Evolutionary conservation across 2,797 vertebrate genomes (phyloP), one percentile per base, ranked within the genome.

Genomic region (Myotis vivesi): DNA sequence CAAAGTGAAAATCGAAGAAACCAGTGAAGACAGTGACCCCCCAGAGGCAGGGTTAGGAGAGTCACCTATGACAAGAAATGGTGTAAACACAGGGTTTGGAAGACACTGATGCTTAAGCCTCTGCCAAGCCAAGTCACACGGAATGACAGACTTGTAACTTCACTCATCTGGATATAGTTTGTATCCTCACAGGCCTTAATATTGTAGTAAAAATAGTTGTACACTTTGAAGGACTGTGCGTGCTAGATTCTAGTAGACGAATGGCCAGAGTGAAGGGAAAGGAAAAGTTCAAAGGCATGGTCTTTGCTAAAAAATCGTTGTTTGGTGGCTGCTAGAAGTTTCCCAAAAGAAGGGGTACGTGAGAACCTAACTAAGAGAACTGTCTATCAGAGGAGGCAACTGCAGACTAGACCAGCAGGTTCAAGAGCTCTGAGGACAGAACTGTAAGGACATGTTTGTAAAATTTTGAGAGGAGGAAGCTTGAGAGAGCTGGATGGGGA

Each of bases 31-130:
- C 5, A 4, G 22, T n/a, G 73, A 57, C 38, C 46, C 22, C 3
- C 13, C 20, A 51, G 23, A 23, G 62, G 51, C 59, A 82, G 30
- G 19, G 62, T 11, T 33, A 11, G 28, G 28, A 69, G 49, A 68
- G 41, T 73, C 72, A 30, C 41, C 53, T 51, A 12, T 49, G 89
- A 57, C 15, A 36, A 90, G 51, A 87, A 89, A 80, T 46, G 77
- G 30, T 9, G 3, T 15, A n/a, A 79, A 49, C 22, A 10, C 64
- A 64, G 46, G 46, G 13, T 28, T 81, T 76, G 33, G 53, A 38
- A 28, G 76, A 93, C 59, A 41, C 28, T 16, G 16, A 33, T 17
- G 8, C 22, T 62, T 13, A 23, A 36, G 8, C 2, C 3, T 81
- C 20, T 46, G 46, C 76, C 30, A 72, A 57, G 51, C 53, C 53